Percentiles rank a stretch among this genome's conserved stretches.
Evolutionary conservation across 2,888 invertebrate species (phyloP).

Genomic region (Callinectes sapidus): DNA sequence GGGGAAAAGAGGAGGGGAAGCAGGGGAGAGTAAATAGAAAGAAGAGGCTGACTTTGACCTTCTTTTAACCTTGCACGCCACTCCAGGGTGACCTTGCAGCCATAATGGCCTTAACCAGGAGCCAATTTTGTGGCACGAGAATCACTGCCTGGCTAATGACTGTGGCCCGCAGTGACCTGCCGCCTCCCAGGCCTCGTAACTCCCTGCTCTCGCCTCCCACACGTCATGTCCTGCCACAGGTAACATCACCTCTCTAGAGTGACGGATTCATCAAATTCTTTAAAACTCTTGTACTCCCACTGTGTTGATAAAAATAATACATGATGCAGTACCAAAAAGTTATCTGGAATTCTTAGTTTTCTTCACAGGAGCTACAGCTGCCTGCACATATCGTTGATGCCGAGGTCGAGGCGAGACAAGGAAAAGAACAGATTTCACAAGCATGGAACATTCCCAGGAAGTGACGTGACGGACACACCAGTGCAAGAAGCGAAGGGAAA

Average conservation of each 20-base stretch:
- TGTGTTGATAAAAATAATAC: not conserved
- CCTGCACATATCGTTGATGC: not conserved
- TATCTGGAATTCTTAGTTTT: not conserved
- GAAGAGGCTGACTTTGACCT: not conserved
- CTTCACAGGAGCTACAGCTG: not conserved
- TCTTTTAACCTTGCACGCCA: not conserved
- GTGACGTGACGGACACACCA: not conserved
- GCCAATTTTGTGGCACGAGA: slow-evolving; percentile 7
- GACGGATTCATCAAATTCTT: not conserved
- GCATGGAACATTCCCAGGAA: not conserved
- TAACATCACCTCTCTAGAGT: not conserved
- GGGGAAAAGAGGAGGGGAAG: not conserved
- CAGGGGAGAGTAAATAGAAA: not conserved
- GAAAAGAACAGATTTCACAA: not conserved
- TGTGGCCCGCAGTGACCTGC: not conserved
- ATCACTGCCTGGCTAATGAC: not conserved
- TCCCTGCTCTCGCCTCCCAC: not conserved
- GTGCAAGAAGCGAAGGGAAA: not conserved
- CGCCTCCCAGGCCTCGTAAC: not conserved
- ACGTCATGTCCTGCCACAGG: not conserved
- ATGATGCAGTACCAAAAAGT: not conserved
- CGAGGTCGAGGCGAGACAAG: not conserved
- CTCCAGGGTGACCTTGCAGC: not conserved
- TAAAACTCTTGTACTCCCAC: not conserved
- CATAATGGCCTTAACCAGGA: not conserved